Conservation (phyloP, 2,888 invertebrate species). For the Meiosimyza platycephala region DNA sequence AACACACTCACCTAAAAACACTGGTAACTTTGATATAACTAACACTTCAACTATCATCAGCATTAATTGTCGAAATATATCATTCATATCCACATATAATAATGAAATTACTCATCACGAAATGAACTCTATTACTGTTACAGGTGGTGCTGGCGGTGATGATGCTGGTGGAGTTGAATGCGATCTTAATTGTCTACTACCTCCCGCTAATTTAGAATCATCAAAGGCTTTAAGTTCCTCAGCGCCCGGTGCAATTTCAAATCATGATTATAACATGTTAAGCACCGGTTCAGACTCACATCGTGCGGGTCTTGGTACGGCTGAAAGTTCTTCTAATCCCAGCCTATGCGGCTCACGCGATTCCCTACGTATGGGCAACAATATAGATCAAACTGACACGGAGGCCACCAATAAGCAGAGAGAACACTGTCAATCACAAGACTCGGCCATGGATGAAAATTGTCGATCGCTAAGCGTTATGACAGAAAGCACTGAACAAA, state of each 20-base stretch:
- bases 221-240: conserved; percentile 83
- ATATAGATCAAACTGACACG: conserved; percentile 19
- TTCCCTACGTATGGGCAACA: conserved; percentile 42
- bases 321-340: conserved; percentile 43
- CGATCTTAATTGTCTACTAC: conserved; percentile 60
- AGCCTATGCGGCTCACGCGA: conserved; percentile 50
- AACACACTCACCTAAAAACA: conserved; percentile 55
- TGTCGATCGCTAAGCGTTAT: conserved; percentile 87
- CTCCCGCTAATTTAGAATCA: conserved; percentile 72
- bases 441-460: conserved; percentile 72
- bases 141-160: conserved; percentile 48
- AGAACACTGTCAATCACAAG: conserved; percentile 68
- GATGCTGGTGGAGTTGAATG: conserved; percentile 48
- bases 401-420: conserved; percentile 40
- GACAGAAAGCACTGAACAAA: conserved; percentile 91
- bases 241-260: conserved; percentile 84
- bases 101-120: conserved; percentile 42
- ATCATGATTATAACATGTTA: conserved; percentile 60
- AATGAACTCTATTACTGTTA: conserved; percentile 38
- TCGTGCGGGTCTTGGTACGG: conserved; percentile 29
- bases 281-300: conserved; percentile 40
- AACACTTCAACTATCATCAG: conserved; percentile 46
- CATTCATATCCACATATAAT: conserved; percentile 48
- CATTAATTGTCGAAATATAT: conserved; percentile 46
- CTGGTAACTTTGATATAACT: conserved; percentile 56